Base-by-base conservation (phyloP, 2,888 invertebrate genomes). In the Lamellibrachia columna region DNA sequence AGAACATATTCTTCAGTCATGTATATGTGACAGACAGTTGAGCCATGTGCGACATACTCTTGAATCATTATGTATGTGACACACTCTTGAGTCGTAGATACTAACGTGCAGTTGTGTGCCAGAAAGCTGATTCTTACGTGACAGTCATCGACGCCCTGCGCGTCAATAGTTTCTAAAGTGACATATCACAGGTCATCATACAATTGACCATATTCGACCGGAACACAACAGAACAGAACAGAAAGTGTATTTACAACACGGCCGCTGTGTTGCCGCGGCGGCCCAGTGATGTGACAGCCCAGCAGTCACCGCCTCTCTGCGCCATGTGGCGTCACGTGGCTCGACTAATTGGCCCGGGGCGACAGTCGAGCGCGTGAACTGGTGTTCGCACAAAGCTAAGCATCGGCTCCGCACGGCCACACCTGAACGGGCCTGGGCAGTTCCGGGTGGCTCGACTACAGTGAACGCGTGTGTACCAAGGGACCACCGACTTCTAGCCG, bases 261-360 rank as follows among this genome's bases (percentile, higher is more conserved):
- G 40, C 1, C 40, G 40, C 40, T 40, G 40, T 40, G 40, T 40
- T 40, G 55, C 55, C 9, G 55, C 8, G 8, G 55, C 8, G 55
- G 7, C 55, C 8, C 55, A 55, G 55, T 15, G 75, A 75, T 22
- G 75, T 22, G 75, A 75, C 75, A 75, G 75, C 75, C 75, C 22
- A 2, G 22, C 75, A 6, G 75, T 75, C 22, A 75, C 75, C 4
- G 75, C 75, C 75, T 75, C 75, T 3, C 75, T 22, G 75, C 15
- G 75, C 22, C 75, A 75, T 75, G 75, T 75, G 75, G 75, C 75
- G 75, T 22, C 75, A 75, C 75, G 75, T 75, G 75, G n/a, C 75
- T 22, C 75, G 22, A 22, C 75, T 75, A 75, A 75, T 75, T 75
- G n/a, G 75, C 75, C 75, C 3, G 6, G 75, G 75, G 75, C 75